A percentile compares a stretch with the other conserved stretches of the same genome.
phyloP scores from a whole-genome alignment of 2,797 vertebrate genomes.

The Poecilia picta region DNA sequence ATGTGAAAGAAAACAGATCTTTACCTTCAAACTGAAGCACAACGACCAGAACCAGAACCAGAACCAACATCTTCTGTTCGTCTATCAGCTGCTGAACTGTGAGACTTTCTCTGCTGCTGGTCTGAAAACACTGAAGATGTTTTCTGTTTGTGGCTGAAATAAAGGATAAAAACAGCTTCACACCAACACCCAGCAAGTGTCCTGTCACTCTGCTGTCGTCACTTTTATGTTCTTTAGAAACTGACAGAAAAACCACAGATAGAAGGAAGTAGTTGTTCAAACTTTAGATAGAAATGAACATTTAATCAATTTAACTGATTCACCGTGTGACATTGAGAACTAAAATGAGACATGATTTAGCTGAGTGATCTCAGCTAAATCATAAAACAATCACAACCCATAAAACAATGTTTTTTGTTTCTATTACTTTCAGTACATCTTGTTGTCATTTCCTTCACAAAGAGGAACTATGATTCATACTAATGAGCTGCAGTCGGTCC shows the following conservation, averaged over 20 bases:
- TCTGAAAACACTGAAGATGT: not conserved
- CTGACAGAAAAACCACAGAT: not conserved
- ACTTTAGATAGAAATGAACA: not conserved
- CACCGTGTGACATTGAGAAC: not conserved
- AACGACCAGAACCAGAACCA: not conserved
- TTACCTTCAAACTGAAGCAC: conserved; percentile 8
- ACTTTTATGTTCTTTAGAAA: not conserved
- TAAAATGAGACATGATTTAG: not conserved
- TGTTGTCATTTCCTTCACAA: not conserved
- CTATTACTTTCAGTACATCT: not conserved
- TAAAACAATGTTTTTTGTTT: not conserved
- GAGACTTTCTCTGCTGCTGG: not conserved
- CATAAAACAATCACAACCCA: too few species aligned
- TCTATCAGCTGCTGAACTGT: not conserved
- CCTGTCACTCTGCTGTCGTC: not conserved
- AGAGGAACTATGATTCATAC: not conserved
- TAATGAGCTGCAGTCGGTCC: not conserved
- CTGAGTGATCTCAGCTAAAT: too few species aligned
- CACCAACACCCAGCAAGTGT: not conserved
- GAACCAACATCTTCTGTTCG: conserved; percentile 15
- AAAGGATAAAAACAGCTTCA: not conserved
- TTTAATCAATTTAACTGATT: not conserved
- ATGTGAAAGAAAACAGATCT: not conserved
- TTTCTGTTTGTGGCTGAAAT: not conserved
- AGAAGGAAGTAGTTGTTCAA: not conserved